These are phyloP conservation scores for Dichetophora obliterata DNA, from an alignment of 2,888 invertebrate species.

Conservation along the genomic window DNA sequence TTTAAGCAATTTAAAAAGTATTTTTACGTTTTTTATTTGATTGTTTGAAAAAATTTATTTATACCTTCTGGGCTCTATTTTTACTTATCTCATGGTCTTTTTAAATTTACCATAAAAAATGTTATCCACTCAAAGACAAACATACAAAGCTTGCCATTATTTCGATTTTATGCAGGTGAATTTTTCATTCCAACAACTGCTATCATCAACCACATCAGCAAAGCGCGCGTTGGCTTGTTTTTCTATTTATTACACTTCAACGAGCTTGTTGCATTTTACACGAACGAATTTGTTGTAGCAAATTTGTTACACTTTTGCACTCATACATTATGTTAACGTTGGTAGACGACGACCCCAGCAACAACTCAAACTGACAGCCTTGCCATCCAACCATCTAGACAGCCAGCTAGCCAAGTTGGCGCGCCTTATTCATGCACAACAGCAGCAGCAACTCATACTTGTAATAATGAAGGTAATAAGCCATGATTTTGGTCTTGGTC, in stretches of 20 bases:
- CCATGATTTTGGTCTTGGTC: conserved; percentile 10
- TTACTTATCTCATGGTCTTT: background rate
- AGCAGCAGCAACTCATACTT: background rate
- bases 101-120: background rate
- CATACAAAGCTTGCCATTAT: background rate
- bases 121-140: background rate
- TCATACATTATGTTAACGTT: background rate
- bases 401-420: background rate
- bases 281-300: background rate
- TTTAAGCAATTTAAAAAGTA: too few relatives aligned
- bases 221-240: background rate
- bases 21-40: too few relatives aligned
- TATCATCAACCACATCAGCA: background rate
- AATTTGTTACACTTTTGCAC: conserved; percentile 1
- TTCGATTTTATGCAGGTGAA: background rate
- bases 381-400: background rate
- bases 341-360: background rate
- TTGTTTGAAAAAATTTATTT: too few relatives aligned
- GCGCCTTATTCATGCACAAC: background rate
- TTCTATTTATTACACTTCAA: background rate
- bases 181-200: background rate
- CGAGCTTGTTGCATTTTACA: conserved; percentile 6
- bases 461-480: conserved; percentile 13
- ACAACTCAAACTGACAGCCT: background rate
- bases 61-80: too few relatives aligned